Conservation (phyloP, 2,797 vertebrate species). For the Pteronotus mesoamericanus region DNA sequence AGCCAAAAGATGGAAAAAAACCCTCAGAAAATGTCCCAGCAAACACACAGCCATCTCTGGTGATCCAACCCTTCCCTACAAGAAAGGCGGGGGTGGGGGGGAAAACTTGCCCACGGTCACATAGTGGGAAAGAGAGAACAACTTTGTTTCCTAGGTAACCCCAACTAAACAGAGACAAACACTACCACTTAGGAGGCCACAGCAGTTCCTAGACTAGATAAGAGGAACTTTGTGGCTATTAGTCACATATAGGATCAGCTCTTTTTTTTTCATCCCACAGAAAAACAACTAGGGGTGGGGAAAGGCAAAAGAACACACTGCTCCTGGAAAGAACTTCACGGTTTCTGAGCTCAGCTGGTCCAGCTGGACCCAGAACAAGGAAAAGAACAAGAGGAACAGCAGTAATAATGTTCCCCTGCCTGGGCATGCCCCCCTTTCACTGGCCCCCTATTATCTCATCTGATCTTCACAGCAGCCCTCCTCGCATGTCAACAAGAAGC, state of each 20-base stretch:
- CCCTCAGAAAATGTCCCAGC: not conserved
- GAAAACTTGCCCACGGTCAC: conserved; percentile 42
- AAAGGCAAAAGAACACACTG: conserved; percentile 30
- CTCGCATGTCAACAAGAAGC: not conserved
- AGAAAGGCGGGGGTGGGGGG: not conserved
- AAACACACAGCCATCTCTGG: conserved; percentile 30
- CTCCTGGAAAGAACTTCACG: not conserved
- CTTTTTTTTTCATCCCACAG: conserved; percentile 38
- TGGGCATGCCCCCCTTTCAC: not conserved
- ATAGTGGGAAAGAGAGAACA: conserved; percentile 61
- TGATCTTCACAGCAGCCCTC: not conserved
- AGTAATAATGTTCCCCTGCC: not conserved
- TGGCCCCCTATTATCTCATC: not conserved
- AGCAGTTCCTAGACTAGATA: conserved; percentile 65
- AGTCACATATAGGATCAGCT: conserved; percentile 47
- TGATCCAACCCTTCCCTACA: conserved; percentile 39
- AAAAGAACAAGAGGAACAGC: not conserved
- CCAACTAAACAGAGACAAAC: conserved; percentile 73
- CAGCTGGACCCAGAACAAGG: conserved; percentile 20
- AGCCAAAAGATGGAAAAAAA: not conserved
- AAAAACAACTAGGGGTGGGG: conserved; percentile 10
- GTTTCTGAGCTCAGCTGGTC: not conserved
- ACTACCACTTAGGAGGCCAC: conserved; percentile 53
- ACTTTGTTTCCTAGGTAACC: conserved; percentile 71
- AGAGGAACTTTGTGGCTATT: conserved; percentile 71